Base-by-base conservation (phyloP, 2,113 vertebrate genomes). In the Cheilinus undulatus region DNA sequence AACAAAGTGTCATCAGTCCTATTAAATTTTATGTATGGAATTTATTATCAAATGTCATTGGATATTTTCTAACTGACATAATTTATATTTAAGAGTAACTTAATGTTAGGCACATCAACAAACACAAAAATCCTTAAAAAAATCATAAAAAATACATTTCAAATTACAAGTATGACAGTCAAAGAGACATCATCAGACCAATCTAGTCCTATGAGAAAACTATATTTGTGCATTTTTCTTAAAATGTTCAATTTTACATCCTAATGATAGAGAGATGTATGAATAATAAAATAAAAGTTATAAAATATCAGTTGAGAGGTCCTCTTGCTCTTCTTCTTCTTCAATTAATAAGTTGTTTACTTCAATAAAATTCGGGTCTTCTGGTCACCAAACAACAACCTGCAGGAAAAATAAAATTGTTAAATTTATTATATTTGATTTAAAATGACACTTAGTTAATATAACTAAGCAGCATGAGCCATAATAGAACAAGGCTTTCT, bases 321-420 rank as follows among this genome's bases (percentile, higher is more conserved):
- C 34, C 5, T 40, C 2, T 42, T 13, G 10, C 17, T 36, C 14
- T 6, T 60, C 34, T 3, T 54, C n/a, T 42, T 14, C n/a, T 12
- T 64, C 14, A n/a, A 60, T 58, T 38, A 40, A 68, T 42, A 7
- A 62, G 30, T 20, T 12, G 13, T 71, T 92, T 49, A 90, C 65
- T 87, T 92, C 6, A 92, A 69, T 43, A 91, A 1, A 50, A 92
- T 3, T 5, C 89, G 82, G 7, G 69, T 90, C 59, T 84, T 91
- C 58, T 78, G 72, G 76, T 93, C 91, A 4, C 92, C 92, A 9
- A 93, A 43, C 49, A 93, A 8, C 53, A 92, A 56, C 74, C 92
- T 93, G 73, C 1, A 10, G 73, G 40, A 66, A 42, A 75, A 46
- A 66, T 43, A 78, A 3, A 43, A 13, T 63, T 3, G 48, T 14